These are phyloP conservation scores for Bufo gargarizans DNA, from an alignment of 2,113 vertebrate species.

Conservation along the genomic window DNA sequence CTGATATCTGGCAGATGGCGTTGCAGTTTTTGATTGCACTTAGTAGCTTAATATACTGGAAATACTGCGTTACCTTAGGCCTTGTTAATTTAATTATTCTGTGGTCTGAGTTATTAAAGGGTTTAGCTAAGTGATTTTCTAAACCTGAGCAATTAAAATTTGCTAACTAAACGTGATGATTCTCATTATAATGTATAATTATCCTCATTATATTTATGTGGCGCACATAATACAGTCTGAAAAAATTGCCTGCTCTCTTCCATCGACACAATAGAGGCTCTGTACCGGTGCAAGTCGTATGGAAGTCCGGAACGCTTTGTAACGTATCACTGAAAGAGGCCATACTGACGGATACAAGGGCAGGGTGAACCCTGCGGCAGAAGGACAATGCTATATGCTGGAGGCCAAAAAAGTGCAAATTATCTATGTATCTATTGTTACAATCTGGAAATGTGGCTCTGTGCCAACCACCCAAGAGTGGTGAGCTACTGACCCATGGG, in stretches of 20 bases:
- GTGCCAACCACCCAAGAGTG: too few relatives aligned
- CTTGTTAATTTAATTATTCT: neutral
- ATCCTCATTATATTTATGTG: slow-evolving; percentile 5
- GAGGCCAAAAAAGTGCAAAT: too few relatives aligned
- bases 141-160: slow-evolving; percentile 23
- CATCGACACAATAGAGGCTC: neutral
- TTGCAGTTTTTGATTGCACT: neutral
- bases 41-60: slow-evolving; percentile 6
- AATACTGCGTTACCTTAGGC: slow-evolving; percentile 1
- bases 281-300: neutral
- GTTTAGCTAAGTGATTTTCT: slow-evolving; percentile 18
- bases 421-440: too few relatives aligned
- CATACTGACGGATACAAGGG: too few relatives aligned
- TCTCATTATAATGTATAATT: slow-evolving; percentile 10
- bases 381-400: too few relatives aligned
- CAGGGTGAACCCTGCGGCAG: too few relatives aligned
- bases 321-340: too few relatives aligned
- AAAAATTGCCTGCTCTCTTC: neutral
- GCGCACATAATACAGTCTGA: neutral
- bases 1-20: slow-evolving; percentile 2
- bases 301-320: neutral
- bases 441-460: too few relatives aligned
- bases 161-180: slow-evolving; percentile 14
- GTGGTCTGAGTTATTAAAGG: neutral
- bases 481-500: too few relatives aligned